Base-by-base conservation (phyloP, 2,888 invertebrate species). In the Mesorhabditis spiculigera region DNA sequence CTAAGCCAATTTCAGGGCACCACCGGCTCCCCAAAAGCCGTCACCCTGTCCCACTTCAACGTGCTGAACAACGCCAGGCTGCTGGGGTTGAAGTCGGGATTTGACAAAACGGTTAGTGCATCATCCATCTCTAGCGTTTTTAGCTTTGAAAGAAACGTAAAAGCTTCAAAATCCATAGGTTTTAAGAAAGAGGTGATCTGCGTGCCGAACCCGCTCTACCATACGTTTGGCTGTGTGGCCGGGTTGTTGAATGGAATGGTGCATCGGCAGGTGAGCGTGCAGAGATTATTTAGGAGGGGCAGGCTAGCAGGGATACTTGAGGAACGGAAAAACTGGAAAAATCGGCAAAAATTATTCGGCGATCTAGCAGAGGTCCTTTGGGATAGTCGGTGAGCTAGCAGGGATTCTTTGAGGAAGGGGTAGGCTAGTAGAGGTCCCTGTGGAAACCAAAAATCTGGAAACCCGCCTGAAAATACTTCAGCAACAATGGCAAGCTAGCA, bases 1-100 rank as follows among this genome's bases (percentile, higher is more conserved):
- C 1, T 61, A 5, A 5, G 5, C 50, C 6, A 61, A 13, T 16
- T 67, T n/a, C 75, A 89, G 89, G 92, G 92, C 13, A 92, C 92
- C 0, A 92, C 93, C 0, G 91, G 91, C n/a, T 84, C 86, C 50
- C 92, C 93, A 0, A 93, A 93, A 86, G 93, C 91, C 45, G 88
- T 86, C 5, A 74, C 76, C 3, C 76, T 88, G 28, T 81, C 87
- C 4, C 93, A 94, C 83, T 90, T 90, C 81, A 90, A 89, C 72
- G 87, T 91, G 16, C 88, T 92, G 0, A 93, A 94, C 86, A 93
- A 93, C 86, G 89, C 91, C 5, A 90, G 89, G 80, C 89, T 90
- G 78, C 87, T 90, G 70, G 91, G 90, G 0, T 87, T 82, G 43
- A 80, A 88, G 43, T 74, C 87, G 28, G 86, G 86, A 10, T 88